Conservation (phyloP, 2,888 invertebrate species). For the Drosophila maculinotata region DNA sequence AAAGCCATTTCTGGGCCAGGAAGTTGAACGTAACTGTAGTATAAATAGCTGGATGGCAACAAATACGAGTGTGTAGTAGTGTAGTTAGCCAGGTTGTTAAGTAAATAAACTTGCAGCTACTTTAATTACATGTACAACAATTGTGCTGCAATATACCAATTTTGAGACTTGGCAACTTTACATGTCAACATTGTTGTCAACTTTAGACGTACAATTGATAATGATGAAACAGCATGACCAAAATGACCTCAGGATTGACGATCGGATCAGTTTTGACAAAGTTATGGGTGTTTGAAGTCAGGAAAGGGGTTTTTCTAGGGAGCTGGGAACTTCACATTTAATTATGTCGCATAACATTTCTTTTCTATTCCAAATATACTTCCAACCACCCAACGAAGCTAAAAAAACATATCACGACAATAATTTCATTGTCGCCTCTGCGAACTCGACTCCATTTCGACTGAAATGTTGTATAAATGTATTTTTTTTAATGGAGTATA, state of each 20-base stretch:
- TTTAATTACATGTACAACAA: constrained; percentile 14
- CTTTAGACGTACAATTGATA: too few species aligned
- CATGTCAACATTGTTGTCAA: too few species aligned
- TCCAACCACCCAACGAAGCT: constrained; percentile 18
- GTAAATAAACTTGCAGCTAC: neutral
- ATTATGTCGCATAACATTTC: neutral
- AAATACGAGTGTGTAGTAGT: neutral
- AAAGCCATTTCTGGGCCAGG: constrained; percentile 21
- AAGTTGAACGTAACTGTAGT: constrained; percentile 7
- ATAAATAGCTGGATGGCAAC: neutral
- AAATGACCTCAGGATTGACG: too few species aligned
- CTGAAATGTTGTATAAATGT: constrained; percentile 14
- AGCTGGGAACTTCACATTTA: too few species aligned
- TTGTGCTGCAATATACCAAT: too few species aligned
- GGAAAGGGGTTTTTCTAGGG: too few species aligned
- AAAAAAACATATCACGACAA: neutral
- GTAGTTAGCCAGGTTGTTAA: constrained; percentile 1
- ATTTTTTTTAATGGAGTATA: constrained; percentile 12
- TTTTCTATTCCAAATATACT: constrained; percentile 5
- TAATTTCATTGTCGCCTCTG: constrained; percentile 31
- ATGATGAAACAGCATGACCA: too few species aligned
- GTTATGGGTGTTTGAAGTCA: too few species aligned
- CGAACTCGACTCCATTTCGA: constrained; percentile 20
- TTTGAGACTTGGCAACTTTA: too few species aligned
- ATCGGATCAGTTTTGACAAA: too few species aligned